Evolutionary conservation across 2,113 vertebrate genomes (phyloP).

Genomic region (Columbina picui): DNA sequence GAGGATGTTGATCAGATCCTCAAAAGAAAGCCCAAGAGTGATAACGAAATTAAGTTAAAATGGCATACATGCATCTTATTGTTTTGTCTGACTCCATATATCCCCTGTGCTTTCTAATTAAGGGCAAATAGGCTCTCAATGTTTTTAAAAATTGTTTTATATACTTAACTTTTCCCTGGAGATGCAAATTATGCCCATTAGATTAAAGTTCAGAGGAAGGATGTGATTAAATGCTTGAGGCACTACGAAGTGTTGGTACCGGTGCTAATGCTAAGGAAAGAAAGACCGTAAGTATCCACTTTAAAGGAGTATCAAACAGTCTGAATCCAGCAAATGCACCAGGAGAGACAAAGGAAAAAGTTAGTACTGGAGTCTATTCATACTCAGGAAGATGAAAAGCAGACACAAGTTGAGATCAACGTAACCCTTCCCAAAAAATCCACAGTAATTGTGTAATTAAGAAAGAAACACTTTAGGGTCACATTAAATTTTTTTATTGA

Average conservation of each 20-base stretch:
- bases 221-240: conserved; percentile 40
- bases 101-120: conserved; percentile 31
- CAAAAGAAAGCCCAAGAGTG: neutral
- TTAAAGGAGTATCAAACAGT: neutral
- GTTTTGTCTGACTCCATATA: neutral
- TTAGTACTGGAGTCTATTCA: neutral
- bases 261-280: conserved; percentile 8
- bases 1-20: conserved; percentile 2
- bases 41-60: conserved; percentile 30
- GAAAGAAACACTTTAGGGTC: neutral
- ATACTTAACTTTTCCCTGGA: conserved; percentile 35
- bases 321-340: neutral
- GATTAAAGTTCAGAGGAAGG: conserved; percentile 51
- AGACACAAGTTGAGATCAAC: neutral
- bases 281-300: neutral
- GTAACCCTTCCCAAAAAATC: neutral
- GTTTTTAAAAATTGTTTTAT: conserved; percentile 41
- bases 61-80: neutral
- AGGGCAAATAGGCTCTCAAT: neutral
- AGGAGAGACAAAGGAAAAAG: neutral
- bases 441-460: neutral
- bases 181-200: conserved; percentile 37
- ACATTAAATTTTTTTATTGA: neutral
- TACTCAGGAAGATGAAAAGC: neutral
- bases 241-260: neutral